Percentiles rank a stretch among this genome's conserved stretches.
Conservation (phyloP, 2,797 vertebrate species). For the Halcyon leucocephala region DNA sequence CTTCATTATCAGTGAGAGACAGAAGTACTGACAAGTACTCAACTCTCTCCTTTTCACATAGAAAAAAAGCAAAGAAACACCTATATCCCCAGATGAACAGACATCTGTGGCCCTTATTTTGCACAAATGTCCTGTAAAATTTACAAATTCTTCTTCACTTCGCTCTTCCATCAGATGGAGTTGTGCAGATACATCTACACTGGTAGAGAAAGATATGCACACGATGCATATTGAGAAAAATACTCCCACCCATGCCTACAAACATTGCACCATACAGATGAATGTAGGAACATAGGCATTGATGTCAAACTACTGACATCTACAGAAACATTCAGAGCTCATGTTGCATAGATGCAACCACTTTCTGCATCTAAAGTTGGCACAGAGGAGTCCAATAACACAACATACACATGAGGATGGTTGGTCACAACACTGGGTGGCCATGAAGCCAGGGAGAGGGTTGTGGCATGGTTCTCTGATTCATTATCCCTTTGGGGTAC, state of each 20-base stretch:
- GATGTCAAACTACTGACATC: neutral
- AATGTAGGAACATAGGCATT: too few species aligned
- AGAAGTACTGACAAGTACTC: neutral
- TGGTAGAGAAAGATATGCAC: neutral
- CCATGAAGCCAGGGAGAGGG: rapidly evolving
- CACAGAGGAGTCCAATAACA: rapidly evolving
- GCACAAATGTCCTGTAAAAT: neutral
- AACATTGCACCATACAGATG: neutral
- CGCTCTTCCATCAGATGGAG: neutral
- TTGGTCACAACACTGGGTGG: neutral
- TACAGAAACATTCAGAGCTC: neutral
- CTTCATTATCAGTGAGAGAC: neutral
- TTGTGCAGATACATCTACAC: too few species aligned
- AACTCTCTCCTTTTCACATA: neutral
- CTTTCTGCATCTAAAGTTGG: neutral
- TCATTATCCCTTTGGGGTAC: rapidly evolving
- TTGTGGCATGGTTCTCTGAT: neutral
- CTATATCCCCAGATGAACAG: neutral
- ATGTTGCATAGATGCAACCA: rapidly evolving
- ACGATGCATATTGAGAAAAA: neutral
- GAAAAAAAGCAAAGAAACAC: neutral
- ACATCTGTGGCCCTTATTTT: neutral
- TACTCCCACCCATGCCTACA: neutral
- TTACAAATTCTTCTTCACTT: neutral
- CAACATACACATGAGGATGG: rapidly evolving